Base-by-base conservation (phyloP, 2,113 vertebrate genomes). In the Centropus bengalensis region DNA sequence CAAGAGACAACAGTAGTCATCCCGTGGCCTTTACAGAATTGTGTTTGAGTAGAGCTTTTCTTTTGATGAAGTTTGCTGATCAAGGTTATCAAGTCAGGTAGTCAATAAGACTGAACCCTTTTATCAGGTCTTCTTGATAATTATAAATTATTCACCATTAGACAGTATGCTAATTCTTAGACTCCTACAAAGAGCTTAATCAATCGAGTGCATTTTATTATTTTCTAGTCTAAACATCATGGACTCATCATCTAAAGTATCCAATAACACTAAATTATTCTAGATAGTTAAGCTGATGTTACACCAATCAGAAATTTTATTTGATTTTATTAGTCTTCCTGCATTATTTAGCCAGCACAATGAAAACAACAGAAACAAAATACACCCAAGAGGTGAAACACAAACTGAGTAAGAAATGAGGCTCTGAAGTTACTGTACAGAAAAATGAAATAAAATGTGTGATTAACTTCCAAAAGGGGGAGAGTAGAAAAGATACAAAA, bases 161-260 rank as follows among this genome's bases (percentile, higher is more conserved):
- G 93, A 96, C 93, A 95, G 95, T 96, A 98, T 98, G 97, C 94
- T 98, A 98, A 98, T 98, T 96, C 71, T 76, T 70, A 95, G 88
- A 63, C 79, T 75, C 93, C 96, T 97, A 96, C 96, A 97, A 98
- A 97, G 96, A 97, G 58, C 94, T 97, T 97, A 98, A 98, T 98
- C 98, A 98, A 97, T 84, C 97, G 96, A 98, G 68, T 94, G 95
- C 89, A 75, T 97, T 98, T 98, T 97, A 97, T 98, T 97, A 96
- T 97, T 98, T 95, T 97, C 92, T 93, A 96, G 81, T 95, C 95
- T 96, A 97, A 98, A 97, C 96, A 97, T 97, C 96, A 96, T 7
- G 78, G 97, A 94, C 89, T 97, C 89, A 93, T 97, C 96, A 96
- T 90, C 94, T 59, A 94, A 97, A 97, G 91, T 97, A 96, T 96